A percentile compares a stretch with the other conserved stretches of the same genome.
Conservation (phyloP, 2,113 vertebrate genomes). For the Ptilorrhoa leucosticta region DNA sequence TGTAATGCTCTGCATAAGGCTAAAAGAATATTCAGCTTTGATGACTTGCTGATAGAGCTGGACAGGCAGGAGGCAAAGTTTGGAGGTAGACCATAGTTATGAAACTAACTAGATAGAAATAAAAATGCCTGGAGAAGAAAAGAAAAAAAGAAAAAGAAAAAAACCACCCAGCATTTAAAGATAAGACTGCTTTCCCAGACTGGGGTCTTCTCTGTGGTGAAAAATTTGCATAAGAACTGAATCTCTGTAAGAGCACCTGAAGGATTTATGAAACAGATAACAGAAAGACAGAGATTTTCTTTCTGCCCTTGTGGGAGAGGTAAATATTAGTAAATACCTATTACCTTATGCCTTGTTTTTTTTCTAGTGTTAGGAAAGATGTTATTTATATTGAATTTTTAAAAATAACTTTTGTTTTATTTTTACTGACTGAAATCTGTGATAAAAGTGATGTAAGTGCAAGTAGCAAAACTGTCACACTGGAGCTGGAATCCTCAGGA, state of each 20-base stretch:
- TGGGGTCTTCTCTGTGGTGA: background rate
- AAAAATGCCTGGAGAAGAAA: background rate
- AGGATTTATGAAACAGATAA: background rate
- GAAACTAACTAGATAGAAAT: background rate
- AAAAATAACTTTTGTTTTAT: background rate
- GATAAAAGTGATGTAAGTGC: background rate
- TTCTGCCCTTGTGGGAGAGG: background rate
- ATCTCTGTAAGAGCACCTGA: background rate
- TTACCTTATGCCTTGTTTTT: background rate
- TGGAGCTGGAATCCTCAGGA: background rate
- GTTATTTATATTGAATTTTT: background rate
- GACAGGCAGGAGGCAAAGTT: background rate
- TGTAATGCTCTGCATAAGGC: background rate
- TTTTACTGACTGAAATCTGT: background rate
- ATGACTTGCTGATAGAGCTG: background rate
- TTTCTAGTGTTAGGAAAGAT: background rate
- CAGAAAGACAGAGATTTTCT: background rate
- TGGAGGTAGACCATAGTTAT: background rate
- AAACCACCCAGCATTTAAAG: background rate
- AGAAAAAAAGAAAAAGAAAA: accelerated
- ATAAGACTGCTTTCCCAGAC: background rate
- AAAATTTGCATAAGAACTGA: background rate
- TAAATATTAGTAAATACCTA: background rate
- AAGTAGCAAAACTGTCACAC: background rate
- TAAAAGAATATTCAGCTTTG: background rate